phyloP scores from a whole-genome alignment of 2,888 invertebrate genomes.

The Pheosia gnoma region DNA sequence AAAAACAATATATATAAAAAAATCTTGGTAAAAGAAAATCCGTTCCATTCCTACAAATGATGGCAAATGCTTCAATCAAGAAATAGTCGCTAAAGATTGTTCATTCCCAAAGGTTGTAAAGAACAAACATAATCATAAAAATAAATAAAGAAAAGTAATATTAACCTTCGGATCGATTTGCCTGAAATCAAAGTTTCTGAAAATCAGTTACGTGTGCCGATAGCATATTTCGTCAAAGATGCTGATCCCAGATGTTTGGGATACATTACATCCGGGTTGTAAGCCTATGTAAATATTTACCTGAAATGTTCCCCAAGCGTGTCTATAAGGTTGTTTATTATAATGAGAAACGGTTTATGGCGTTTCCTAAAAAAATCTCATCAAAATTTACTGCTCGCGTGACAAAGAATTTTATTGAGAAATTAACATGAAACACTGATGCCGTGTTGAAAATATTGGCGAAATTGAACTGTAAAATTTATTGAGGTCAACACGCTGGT shows the following conservation, averaged over 20 bases:
- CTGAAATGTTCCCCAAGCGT: not conserved
- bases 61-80: too few relatives aligned
- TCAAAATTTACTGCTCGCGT: not conserved
- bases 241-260: too few relatives aligned
- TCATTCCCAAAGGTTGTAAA: not conserved
- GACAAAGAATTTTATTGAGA: conserved; percentile 2
- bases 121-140: not conserved
- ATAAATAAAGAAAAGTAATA: not conserved
- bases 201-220: not conserved
- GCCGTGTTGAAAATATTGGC: too few relatives aligned
- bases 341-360: conserved; percentile 5
- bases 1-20: not conserved
- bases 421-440: not conserved
- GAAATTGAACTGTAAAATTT: too few relatives aligned
- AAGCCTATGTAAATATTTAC: not conserved
- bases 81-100: too few relatives aligned
- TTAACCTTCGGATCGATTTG: not conserved
- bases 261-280: not conserved
- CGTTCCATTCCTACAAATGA: too few relatives aligned
- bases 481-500: too few relatives aligned
- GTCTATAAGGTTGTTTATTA: not conserved
- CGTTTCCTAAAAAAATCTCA: not conserved
- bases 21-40: not conserved
- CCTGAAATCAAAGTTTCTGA: not conserved
- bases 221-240: too few relatives aligned